Evolutionary conservation across 2,797 vertebrate genomes (phyloP).

Genomic region (Oryzias dopingdopingensis): DNA sequence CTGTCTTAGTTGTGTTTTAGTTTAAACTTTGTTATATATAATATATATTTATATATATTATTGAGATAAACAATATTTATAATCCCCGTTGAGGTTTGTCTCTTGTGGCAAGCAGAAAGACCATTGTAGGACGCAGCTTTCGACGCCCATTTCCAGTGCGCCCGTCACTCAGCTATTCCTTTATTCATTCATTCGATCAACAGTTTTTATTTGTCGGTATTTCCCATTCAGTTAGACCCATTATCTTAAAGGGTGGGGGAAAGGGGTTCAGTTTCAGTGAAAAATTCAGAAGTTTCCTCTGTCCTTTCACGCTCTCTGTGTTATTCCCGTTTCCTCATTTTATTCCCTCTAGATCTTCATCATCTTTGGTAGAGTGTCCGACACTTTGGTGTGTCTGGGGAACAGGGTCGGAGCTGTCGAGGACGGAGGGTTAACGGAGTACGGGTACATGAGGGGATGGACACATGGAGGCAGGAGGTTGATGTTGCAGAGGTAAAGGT

Average conservation of each 20-base stretch:
- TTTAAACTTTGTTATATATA: constrained; percentile 75
- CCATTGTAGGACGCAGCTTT: constrained; percentile 49
- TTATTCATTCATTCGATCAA: constrained; percentile 43
- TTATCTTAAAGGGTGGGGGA: constrained; percentile 27
- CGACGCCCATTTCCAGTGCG: constrained; percentile 28
- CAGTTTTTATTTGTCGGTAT: constrained; percentile 28
- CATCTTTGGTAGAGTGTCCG: constrained; percentile 84
- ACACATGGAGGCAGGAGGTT: constrained; percentile 19
- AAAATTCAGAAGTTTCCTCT: constrained; percentile 17
- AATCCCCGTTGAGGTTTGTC: constrained; percentile 67
- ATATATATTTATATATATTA: constrained; percentile 70
- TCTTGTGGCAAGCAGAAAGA: constrained; percentile 58
- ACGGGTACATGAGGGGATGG: constrained; percentile 26
- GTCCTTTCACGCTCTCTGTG: constrained; percentile 12
- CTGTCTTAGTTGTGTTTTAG: constrained; percentile 66
- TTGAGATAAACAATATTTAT: constrained; percentile 70
- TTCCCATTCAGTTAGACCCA: constrained; percentile 37
- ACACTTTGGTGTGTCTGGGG: constrained; percentile 81
- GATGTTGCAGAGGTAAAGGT: constrained; percentile 30
- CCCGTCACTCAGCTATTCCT: constrained; percentile 43
- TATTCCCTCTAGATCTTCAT: constrained; percentile 72
- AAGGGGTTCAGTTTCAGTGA: constrained; percentile 26
- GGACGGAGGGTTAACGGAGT: constrained; percentile 16
- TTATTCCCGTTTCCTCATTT: constrained; percentile 45
- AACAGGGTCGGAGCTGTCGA: constrained; percentile 31